Evolutionary conservation across 2,888 invertebrate species (phyloP), one percentile per base, ranked within the genome.

Genomic region (Cryptocephalus moraei): DNA sequence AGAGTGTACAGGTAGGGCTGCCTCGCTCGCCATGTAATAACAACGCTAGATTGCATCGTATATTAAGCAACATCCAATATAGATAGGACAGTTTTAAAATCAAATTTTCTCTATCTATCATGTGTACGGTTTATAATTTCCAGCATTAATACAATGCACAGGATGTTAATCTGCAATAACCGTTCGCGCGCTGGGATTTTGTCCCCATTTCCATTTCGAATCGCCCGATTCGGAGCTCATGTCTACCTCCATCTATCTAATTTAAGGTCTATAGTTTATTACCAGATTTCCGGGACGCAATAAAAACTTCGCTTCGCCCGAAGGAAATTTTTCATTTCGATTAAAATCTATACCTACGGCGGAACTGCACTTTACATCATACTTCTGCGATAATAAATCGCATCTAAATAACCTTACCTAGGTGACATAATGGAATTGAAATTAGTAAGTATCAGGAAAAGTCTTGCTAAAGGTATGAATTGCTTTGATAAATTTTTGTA

Each of bases 81-180:
- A 67, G 64, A 68, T 65, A 63, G 67, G 68, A 68, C 69, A 68
- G 68, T 69, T 71, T 71, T 71, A 70, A 71, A 71, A 71, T 71
- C 70, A 69, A 70, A 71, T 71, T 71, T 69, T 68, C 69, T 69
- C 67, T 68, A 69, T 69, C 68, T 67, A 70, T 70, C 69, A 70
- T 64, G 63, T 61, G 66, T 63, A 65, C 65, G 65, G 66, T 66
- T 67, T 68, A 69, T 69, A 70, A 70, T 69, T 70, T 70, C 69
- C 68, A 68, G 65, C 66, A 68, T 68, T 69, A 69, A 69, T 69
- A 69, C 69, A 70, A 68, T 68, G 68, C 66, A 66, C 66, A 65
- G 68, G 67, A 69, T 68, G 70, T 67, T 69, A 70, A 70, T 70
- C 69, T 69, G 68, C 69, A 68, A 70, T 69, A 70, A 69, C 69